Evolutionary conservation across 2,797 vertebrate genomes (phyloP), one percentile per base, ranked within the genome.

Genomic region (Helicolenus hilgendorfi): DNA sequence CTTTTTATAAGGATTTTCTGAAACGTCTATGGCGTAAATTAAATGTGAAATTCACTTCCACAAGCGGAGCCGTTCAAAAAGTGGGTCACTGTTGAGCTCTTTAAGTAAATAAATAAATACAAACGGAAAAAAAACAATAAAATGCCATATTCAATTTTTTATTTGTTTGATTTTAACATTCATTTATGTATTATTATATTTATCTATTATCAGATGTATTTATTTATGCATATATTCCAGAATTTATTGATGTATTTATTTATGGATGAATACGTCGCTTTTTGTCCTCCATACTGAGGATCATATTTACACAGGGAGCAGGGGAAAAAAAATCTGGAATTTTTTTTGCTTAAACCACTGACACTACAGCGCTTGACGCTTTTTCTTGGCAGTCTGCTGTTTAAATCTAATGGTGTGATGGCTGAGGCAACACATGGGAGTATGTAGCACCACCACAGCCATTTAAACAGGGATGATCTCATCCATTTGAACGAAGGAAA

Each of bases 391-490:
- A 71, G 45, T 69, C 65, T 85, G n/a, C 27, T 80, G 9, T 67
- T 81, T 79, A 8, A n/a, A 38, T 74, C 14, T 35, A 59, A 80
- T 6, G 24, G 27, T 67, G 0, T 6, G 9, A 79, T 18, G n/a
- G 22, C 63, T 78, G 36, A 67, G 49, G 72, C 63, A 38, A 78
- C 72, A 70, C 67, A 36, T 71, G 55, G 15, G 56, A 11, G 67
- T 49, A 10, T 75, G 36, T 22, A 3, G 29, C 72, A 55, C 27
- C 49, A 33, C 56, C n/a, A 45, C 29, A 82, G 72, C 38, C 62
- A 31, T 80, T 86, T 86, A 81, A 89, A 78, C 63, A 63, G 45
- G 1, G 65, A 83, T 86, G 78, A 88, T 41, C 73, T 90, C 79
- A 90, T 86, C 11, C 29, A 13, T 87, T 89, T 91, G 58, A 55